Base-by-base conservation (phyloP, 1,140 invertebrate species). In the Philotrypesis tridentata region DNA sequence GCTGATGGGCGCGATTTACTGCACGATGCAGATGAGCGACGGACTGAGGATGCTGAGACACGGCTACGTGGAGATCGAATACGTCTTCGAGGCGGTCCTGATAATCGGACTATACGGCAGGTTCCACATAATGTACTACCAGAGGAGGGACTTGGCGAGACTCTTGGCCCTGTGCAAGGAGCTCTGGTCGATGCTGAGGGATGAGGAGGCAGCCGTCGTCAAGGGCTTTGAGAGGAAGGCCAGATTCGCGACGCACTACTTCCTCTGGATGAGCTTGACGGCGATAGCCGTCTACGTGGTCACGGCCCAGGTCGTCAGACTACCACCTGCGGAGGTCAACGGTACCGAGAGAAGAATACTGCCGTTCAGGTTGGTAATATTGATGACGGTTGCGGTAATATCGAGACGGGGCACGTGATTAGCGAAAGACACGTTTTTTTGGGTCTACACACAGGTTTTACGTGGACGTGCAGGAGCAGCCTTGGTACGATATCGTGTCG, bases 301-400 rank as follows among this genome's bases (percentile, higher is more conserved):
- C 27, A 17, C 25, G 11, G 79, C 79, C 4, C 37, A n/a, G 0
- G n/a, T 74, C 9, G 31, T 25, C 11, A 73, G 9, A 0, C 2
- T 74, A 8, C 14, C 60, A 2, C 25, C 79, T 0, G n/a, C 8
- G 0, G 17, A 5, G 0, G 8, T 17, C 2, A 80, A 80, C 23
- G 79, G 71, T 8, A 74, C 79, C 2, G 9, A 31, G 5, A n/a
- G 40, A 25, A 27, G 31, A 21, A 25, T 67, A 0, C 33, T 80
- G 5, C 79, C 79, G 5, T 67, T 74, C n/a, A 80, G 65, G 79
- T 80, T 33, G 14, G 60, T 55, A n/a, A n/a, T n/a, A n/a, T n/a
- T 12, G 0, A 9, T 40, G 37, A 0, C 40, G 12, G 17, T 17
- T 37, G 33, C 40, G 40, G 12, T 43, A 11, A 9, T 40, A 11